Conservation (phyloP, 2,797 vertebrate genomes). For the Poeciliopsis gracilis region DNA sequence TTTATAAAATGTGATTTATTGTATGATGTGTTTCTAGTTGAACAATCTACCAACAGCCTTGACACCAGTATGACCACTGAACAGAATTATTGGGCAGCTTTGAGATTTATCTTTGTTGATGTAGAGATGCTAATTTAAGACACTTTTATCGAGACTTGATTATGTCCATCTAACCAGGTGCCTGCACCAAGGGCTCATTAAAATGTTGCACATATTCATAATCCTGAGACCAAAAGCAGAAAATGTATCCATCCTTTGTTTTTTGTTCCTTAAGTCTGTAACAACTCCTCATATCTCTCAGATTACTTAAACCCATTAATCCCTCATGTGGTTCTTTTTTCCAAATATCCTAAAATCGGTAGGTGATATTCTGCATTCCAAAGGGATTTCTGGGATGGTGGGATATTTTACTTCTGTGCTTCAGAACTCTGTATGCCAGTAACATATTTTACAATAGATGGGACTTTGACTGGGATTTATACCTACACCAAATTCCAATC, state of each 20-base stretch:
- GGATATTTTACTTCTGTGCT: background rate
- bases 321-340: background rate
- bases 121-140: background rate
- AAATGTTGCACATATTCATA: background rate
- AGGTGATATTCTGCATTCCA: background rate
- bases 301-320: background rate
- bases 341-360: background rate
- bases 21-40: background rate
- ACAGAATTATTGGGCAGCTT: background rate
- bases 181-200: background rate
- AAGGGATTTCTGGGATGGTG: background rate
- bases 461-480: background rate
- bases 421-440: background rate
- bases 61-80: background rate
- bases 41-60: background rate
- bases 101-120: background rate
- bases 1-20: background rate
- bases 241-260: background rate
- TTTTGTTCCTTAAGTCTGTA: background rate
- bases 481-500: background rate
- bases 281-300: background rate
- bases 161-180: background rate
- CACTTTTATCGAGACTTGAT: background rate
- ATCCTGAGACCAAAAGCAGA: background rate
- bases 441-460: background rate